Percentiles rank a stretch among this genome's conserved stretches.
Conservation (phyloP, 2,888 invertebrate genomes). For the Ypsolopha scabrella region DNA sequence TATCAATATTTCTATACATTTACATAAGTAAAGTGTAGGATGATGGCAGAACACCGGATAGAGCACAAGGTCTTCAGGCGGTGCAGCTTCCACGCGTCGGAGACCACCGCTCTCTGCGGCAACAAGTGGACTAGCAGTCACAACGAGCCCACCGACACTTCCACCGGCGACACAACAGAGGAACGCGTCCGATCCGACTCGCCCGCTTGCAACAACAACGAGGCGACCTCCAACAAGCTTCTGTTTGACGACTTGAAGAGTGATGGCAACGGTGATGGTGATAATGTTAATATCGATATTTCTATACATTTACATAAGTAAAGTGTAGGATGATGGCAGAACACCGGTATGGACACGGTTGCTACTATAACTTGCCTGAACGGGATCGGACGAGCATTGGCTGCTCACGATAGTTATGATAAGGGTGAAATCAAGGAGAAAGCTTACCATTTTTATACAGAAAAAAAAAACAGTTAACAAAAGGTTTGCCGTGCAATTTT, state of each 20-base stretch:
- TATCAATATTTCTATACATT: slow-evolving; percentile 10
- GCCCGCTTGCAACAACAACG: slow-evolving; percentile 30
- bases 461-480: too few relatives aligned
- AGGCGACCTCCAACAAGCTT: slow-evolving; percentile 19
- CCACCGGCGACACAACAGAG: slow-evolving; percentile 10
- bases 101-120: slow-evolving; percentile 31
- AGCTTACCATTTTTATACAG: too few relatives aligned
- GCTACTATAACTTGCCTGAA: too few relatives aligned
- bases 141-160: slow-evolving; percentile 25
- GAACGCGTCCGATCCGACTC: slow-evolving; percentile 21
- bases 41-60: slow-evolving; percentile 5
- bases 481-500: too few relatives aligned
- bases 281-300: slow-evolving; percentile 10
- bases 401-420: too few relatives aligned
- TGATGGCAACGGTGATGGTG: slow-evolving; percentile 10
- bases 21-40: slow-evolving; percentile 4
- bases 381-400: too few relatives aligned
- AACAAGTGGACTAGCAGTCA: slow-evolving; percentile 28
- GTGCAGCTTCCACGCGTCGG: slow-evolving; percentile 34
- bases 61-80: slow-evolving; percentile 23
- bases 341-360: too few relatives aligned
- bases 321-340: not conserved
- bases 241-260: slow-evolving; percentile 21
- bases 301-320: slow-evolving; percentile 9
- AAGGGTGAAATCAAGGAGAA: too few relatives aligned